A percentile compares a stretch with the other conserved stretches of the same genome.
These are phyloP conservation scores for Tauraco hartlaubi DNA, from an alignment of 2,797 vertebrate species.

Conservation along the genomic window DNA sequence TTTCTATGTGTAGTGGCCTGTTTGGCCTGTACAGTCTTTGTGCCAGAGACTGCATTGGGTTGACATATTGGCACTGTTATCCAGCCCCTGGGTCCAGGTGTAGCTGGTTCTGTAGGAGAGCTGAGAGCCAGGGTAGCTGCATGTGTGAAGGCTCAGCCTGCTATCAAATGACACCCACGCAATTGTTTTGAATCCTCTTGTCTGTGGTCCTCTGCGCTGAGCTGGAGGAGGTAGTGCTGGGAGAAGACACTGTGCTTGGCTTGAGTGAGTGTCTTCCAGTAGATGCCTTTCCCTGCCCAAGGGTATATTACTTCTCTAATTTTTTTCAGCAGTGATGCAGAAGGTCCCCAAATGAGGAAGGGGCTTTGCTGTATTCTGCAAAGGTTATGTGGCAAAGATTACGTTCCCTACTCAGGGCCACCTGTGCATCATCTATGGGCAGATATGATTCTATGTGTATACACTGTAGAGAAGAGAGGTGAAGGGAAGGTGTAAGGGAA, in stretches of 20 bases:
- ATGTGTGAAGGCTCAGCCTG: neutral
- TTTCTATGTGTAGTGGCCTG: too few species aligned
- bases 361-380: neutral
- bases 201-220: neutral
- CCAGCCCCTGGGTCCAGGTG: neutral
- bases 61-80: neutral
- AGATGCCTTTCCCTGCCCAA: neutral
- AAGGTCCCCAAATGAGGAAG: neutral
- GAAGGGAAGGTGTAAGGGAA: neutral
- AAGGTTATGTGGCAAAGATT: neutral
- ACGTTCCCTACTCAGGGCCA: neutral
- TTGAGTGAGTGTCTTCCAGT: neutral
- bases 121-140: neutral
- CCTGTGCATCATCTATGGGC: rapidly evolving
- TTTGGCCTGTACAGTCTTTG: neutral
- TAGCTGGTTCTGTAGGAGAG: neutral
- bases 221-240: neutral
- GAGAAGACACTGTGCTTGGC: neutral
- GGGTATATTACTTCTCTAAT: neutral
- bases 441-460: neutral
- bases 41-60: neutral
- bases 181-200: neutral
- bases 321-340: neutral
- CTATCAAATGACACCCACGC: neutral
- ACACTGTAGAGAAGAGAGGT: neutral